Base-by-base conservation (phyloP, 1,140 invertebrate genomes). In the Temnothorax longispinosus region DNA sequence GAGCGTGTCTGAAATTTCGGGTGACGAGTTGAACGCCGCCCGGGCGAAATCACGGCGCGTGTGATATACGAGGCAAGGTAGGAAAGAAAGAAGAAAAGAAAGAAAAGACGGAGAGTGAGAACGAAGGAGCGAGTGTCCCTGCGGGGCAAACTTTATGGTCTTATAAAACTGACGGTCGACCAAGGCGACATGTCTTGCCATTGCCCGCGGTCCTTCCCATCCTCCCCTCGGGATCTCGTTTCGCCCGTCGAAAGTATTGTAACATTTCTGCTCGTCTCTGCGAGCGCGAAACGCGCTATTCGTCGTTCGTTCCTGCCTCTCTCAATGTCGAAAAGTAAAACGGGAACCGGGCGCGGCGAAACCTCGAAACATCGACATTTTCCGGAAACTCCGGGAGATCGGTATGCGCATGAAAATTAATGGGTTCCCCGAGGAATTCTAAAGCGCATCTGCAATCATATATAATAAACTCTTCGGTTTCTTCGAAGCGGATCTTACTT, bases 121-220 rank as follows among this genome's bases (percentile, higher is more conserved):
- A 27, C 27, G n/a, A 35, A 41, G 1, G 11, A 44, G 38, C 54
- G 58, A 21, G n/a, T 13, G 35, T 87, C 21, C 35, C 64, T 69
- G 32, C 44, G 54, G 54, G 44, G 18, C 67, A 64, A 87, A 87
- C 78, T 87, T 87, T 87, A 82, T 78, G 78, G 56, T 52, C 85
- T 87, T 81, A 81, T 82, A 87, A 87, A 87, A 81, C 67, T 35
- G 32, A 21, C 78, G 44, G 77, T 82, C 64, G 65, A 56, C 74
- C 50, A n/a, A 72, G 44, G 54, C 65, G 65, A 82, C 77, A 44
- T 38, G 54, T 84, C 27, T 32, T 47, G n/a, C 27, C 35, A 64
- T 76, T 21, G 62, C 77, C 76, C 62, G 38, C 50, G 38, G n/a
- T 15, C 62, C 21, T 60, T 50, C 75, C 41, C 80, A 82, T 87